A percentile compares a stretch with the other conserved stretches of the same genome.
These are phyloP conservation scores for Pocillopora meandrina DNA, from an alignment of 92 coral and sea anemone species.

Conservation along the genomic window DNA sequence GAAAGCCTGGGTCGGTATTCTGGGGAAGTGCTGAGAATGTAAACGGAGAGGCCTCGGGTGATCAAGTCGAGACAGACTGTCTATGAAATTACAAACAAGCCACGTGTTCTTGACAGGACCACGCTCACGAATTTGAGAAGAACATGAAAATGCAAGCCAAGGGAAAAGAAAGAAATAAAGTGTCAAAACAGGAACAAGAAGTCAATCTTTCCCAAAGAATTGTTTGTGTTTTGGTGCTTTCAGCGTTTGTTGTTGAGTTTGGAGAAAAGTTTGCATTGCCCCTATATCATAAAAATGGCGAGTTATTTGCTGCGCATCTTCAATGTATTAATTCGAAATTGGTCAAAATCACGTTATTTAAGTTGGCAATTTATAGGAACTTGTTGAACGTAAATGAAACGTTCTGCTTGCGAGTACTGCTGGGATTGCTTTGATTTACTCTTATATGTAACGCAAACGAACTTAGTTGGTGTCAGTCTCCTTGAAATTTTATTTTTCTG, in stretches of 20 bases:
- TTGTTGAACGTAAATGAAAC: background rate
- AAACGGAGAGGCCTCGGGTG: slow-evolving; percentile 33
- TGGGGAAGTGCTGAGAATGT: slow-evolving; percentile 36
- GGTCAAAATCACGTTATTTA: background rate
- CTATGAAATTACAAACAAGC: background rate
- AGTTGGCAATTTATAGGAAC: background rate
- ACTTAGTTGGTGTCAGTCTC: background rate
- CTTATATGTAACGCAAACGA: background rate
- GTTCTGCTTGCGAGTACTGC: background rate
- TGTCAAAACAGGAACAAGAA: background rate
- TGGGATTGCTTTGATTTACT: background rate
- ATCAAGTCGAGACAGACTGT: slow-evolving; percentile 29
- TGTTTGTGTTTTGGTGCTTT: background rate
- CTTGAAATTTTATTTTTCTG: background rate
- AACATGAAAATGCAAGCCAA: background rate
- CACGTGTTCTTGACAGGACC: background rate
- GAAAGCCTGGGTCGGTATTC: slow-evolving; percentile 45
- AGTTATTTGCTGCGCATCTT: no score
- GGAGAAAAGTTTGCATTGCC: slow-evolving; percentile 2
- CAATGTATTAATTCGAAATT: background rate
- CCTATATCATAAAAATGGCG: no score
- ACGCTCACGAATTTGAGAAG: background rate
- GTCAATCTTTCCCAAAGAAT: background rate
- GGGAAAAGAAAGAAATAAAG: background rate
- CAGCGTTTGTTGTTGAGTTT: background rate